Percentiles rank a stretch among this genome's conserved stretches.
Conservation (phyloP, 2,797 vertebrate species). For the Gymnoscopelus microlampas region DNA sequence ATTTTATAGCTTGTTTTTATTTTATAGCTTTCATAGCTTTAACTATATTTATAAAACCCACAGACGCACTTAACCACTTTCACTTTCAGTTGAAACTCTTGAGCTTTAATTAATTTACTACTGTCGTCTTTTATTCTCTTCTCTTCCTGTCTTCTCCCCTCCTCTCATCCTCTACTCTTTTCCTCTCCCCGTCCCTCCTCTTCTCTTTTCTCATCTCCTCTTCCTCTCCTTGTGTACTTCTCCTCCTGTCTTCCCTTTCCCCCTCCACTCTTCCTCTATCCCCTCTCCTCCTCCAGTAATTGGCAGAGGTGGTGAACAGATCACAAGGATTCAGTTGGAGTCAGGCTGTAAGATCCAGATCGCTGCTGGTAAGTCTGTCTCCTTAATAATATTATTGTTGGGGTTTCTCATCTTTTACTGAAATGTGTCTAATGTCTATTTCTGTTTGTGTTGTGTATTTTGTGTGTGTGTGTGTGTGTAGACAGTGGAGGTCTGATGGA, state of each 20-base stretch:
- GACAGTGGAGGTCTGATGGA: conserved; percentile 97
- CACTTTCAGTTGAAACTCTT: too few relatives aligned
- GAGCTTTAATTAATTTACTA: background rate
- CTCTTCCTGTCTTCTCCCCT: background rate
- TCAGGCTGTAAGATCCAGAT: conserved; percentile 99
- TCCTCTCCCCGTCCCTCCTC: background rate
- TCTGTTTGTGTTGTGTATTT: conserved; percentile 32
- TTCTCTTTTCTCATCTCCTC: background rate
- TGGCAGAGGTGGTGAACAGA: conserved; percentile 96
- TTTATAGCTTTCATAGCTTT: too few relatives aligned
- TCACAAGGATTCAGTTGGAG: conserved; percentile 96
- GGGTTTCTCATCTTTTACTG: background rate
- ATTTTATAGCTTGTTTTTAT: too few relatives aligned
- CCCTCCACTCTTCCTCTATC: background rate
- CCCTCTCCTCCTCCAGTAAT: conserved; percentile 83
- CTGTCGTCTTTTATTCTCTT: background rate
- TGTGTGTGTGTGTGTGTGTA: conserved; percentile 68
- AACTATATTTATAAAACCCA: too few relatives aligned
- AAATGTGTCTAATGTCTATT: background rate
- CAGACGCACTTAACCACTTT: background rate
- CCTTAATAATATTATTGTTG: too few relatives aligned
- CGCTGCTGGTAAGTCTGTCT: conserved; percentile 85
- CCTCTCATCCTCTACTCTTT: background rate
- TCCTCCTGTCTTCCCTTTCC: background rate
- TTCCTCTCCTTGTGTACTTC: background rate